Percentiles rank a stretch among this genome's conserved stretches.
These are phyloP conservation scores for Peromyscus californicus DNA, from an alignment of 2,113 vertebrate species.

Conservation along the genomic window DNA sequence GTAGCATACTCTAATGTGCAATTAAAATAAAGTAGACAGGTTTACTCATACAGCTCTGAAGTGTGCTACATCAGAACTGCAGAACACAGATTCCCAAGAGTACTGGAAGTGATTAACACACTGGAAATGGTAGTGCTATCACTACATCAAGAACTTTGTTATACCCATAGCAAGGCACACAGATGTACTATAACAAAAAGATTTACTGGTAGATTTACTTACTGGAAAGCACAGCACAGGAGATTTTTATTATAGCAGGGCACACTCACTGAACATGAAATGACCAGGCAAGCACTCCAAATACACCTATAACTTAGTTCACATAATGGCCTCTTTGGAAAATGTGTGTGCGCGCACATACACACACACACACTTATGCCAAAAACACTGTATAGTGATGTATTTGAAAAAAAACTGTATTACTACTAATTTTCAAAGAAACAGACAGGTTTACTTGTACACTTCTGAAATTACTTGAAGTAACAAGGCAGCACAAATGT, in stretches of 20 bases:
- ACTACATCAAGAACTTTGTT: background rate
- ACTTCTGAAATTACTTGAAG: background rate
- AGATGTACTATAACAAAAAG: background rate
- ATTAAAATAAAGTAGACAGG: background rate
- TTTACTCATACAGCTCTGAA: background rate
- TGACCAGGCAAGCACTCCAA: rapidly evolving
- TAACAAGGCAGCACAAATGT: background rate
- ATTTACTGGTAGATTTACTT: background rate
- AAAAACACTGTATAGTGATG: background rate
- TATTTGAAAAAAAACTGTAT: no score
- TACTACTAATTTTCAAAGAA: background rate
- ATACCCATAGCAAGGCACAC: background rate
- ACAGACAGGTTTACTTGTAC: background rate
- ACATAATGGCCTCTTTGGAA: background rate
- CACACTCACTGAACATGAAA: background rate
- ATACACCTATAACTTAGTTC: background rate
- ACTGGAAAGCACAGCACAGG: background rate
- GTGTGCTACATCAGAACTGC: background rate
- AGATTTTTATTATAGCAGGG: background rate
- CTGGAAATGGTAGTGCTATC: background rate
- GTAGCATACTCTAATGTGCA: background rate
- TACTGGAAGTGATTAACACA: background rate
- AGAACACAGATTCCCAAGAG: background rate
- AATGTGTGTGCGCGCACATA: background rate
- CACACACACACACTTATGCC: no score